phyloP scores from a whole-genome alignment of 2,888 invertebrate species.

The Myathropa florea region DNA sequence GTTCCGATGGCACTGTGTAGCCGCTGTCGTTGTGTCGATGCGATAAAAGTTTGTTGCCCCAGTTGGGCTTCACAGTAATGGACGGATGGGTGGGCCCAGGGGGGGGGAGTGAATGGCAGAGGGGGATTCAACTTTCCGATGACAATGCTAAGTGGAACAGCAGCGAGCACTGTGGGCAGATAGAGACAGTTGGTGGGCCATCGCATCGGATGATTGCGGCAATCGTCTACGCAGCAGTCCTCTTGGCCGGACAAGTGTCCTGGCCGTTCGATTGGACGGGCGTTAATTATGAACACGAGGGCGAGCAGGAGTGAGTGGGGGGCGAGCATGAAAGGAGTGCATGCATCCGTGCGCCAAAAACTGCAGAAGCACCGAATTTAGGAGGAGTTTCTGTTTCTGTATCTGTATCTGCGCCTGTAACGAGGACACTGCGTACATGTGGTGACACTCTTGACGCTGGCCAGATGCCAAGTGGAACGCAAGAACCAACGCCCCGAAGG shows the following conservation, averaged over 20 bases:
- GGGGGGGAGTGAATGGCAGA: background rate
- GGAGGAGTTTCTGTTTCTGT: background rate
- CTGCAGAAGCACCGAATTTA: background rate
- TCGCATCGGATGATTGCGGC: background rate
- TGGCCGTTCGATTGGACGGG: background rate
- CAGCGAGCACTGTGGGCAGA: slow-evolving; percentile 2
- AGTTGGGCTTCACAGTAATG: slow-evolving; percentile 23
- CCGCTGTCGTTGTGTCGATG: slow-evolving; percentile 23
- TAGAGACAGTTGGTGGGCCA: background rate
- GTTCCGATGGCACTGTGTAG: slow-evolving; percentile 8
- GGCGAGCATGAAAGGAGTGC: too few species aligned
- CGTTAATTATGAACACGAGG: background rate
- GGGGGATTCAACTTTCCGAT: background rate
- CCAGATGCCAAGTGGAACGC: slow-evolving; percentile 53
- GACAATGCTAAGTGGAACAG: slow-evolving; percentile 43
- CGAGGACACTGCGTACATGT: slow-evolving; percentile 57
- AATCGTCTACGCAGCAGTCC: background rate
- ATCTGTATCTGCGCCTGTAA: slow-evolving; percentile 11
- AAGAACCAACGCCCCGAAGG: background rate
- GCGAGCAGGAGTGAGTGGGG: too few species aligned
- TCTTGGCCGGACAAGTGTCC: background rate
- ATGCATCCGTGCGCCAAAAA: slow-evolving; percentile 18
- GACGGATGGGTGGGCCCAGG: background rate
- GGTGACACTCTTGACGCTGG: slow-evolving; percentile 16
- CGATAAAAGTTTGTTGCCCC: slow-evolving; percentile 64